These are phyloP conservation scores for Elysia chlorotica DNA, from an alignment of 1,140 invertebrate genomes.

Conservation along the genomic window DNA sequence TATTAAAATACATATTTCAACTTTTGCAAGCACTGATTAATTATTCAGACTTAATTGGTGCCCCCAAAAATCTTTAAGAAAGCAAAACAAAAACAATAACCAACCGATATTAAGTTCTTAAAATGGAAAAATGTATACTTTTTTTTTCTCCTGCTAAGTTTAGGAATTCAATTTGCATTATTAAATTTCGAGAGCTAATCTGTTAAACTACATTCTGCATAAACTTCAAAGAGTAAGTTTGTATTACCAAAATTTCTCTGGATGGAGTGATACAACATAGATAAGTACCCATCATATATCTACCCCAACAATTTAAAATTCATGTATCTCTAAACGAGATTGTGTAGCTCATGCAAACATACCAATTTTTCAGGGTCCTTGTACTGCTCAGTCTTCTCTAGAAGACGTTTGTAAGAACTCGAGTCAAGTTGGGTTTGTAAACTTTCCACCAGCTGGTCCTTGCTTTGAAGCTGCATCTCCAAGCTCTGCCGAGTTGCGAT, in stretches of 20 bases:
- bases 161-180: no score
- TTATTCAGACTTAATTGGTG: neutral
- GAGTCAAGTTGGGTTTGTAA: constrained; percentile 50
- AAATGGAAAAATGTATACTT: no score
- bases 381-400: constrained; percentile 31
- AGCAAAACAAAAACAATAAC: neutral
- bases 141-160: no score
- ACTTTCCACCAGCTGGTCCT: constrained; percentile 54
- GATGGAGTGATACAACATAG: neutral
- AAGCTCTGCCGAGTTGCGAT: constrained; percentile 51
- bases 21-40: neutral
- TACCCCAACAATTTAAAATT: neutral
- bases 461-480: constrained; percentile 57
- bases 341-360: no score
- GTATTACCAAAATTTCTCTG: neutral
- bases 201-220: neutral
- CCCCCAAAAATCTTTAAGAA: neutral
- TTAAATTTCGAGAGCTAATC: neutral
- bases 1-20: neutral
- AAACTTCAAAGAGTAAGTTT: neutral
- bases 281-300: neutral
- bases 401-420: constrained; percentile 29
- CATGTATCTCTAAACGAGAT: no score
- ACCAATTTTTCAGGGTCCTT: constrained; percentile 26
- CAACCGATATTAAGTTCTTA: neutral